Percentiles rank a stretch among this genome's conserved stretches.
phyloP scores from a whole-genome alignment of 2,888 invertebrate species.

The Sinelater perroti region DNA sequence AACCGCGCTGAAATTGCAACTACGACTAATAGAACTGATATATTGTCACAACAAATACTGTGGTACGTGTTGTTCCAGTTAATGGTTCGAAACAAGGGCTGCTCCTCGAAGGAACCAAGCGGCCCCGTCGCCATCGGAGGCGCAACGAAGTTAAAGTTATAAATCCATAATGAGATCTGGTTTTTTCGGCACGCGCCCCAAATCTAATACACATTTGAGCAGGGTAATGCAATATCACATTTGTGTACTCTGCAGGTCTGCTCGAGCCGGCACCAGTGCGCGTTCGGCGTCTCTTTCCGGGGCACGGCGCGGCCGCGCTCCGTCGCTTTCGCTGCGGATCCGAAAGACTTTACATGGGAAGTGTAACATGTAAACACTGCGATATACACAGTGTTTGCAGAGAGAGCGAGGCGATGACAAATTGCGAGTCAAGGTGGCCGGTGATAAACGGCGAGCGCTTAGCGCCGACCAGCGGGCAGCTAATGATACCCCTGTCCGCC shows the following conservation, averaged over 20 bases:
- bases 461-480: slow-evolving; percentile 57
- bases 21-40: no score
- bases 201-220: slow-evolving; percentile 50
- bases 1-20: no score
- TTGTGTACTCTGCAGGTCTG: slow-evolving; percentile 42
- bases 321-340: slow-evolving; percentile 16
- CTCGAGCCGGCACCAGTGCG: slow-evolving; percentile 25
- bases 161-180: slow-evolving; percentile 43
- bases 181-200: slow-evolving; percentile 49
- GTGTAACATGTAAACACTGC: slow-evolving; percentile 51
- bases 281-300: slow-evolving; percentile 35
- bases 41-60: no score
- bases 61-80: no score
- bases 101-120: slow-evolving; percentile 2
- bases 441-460: slow-evolving; percentile 59
- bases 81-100: no score
- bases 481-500: slow-evolving; percentile 60
- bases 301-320: background rate
- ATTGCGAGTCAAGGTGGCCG: slow-evolving; percentile 59
- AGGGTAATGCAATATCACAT: slow-evolving; percentile 50
- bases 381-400: slow-evolving; percentile 52
- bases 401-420: slow-evolving; percentile 57
- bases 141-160: slow-evolving; percentile 44
- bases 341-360: slow-evolving; percentile 35
- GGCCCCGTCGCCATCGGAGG: slow-evolving; percentile 39